Evolutionary conservation across 2,888 invertebrate species (phyloP).

Genomic region (Tipula helvola): DNA sequence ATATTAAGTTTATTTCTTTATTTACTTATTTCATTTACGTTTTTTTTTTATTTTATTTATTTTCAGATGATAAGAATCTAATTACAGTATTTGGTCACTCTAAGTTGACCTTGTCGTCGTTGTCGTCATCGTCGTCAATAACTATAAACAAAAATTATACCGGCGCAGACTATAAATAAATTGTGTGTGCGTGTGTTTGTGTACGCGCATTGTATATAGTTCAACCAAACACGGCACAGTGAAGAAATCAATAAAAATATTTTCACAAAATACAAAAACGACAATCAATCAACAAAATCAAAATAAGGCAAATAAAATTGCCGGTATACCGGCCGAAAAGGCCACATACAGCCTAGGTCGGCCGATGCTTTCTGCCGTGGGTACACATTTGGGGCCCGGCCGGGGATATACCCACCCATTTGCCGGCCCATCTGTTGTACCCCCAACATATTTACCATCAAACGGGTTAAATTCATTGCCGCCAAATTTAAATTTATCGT

Average conservation of each 20-base stretch:
- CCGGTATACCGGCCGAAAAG: conserved; percentile 7
- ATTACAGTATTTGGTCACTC: not conserved
- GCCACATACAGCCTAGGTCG: conserved; percentile 4
- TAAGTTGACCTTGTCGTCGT: not conserved
- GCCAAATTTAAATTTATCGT: conserved; percentile 9
- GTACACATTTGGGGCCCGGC: conserved; percentile 13
- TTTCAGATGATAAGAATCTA: conserved; percentile 6
- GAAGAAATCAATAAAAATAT: conserved; percentile 10
- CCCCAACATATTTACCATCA: conserved; percentile 6
- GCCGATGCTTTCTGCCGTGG: conserved; percentile 12
- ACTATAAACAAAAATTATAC: not conserved
- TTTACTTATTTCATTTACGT: not conserved
- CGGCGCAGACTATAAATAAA: not conserved
- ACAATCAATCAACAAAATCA: not conserved
- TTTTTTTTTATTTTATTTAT: not conserved
- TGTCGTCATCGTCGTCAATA: not conserved
- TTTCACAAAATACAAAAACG: not conserved
- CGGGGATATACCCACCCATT: conserved; percentile 12
- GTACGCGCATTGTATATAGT: not conserved
- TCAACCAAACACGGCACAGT: not conserved
- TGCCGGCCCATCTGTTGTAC: conserved; percentile 8
- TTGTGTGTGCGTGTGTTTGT: not conserved
- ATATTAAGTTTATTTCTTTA: not conserved
- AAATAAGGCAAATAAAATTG: conserved; percentile 8
- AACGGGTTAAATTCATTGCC: conserved; percentile 9